Evolutionary conservation across 2,888 invertebrate genomes (phyloP).

Genomic region (Pomacea canaliculata): DNA sequence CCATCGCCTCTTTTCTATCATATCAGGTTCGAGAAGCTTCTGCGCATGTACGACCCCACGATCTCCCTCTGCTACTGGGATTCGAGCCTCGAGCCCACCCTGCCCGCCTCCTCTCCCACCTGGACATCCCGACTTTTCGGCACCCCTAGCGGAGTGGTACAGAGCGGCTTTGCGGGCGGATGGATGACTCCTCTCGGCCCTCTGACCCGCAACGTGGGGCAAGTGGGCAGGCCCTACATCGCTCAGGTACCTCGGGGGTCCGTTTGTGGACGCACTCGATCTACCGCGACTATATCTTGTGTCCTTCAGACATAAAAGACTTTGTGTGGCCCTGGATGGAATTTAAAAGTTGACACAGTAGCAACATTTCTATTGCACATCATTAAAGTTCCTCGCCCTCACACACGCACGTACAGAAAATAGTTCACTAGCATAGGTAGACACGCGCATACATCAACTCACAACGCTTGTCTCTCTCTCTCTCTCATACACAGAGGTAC

Average conservation of each 20-base stretch:
- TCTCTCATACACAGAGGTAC: too few relatives aligned
- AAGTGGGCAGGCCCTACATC: conserved; percentile 37
- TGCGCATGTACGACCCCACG: conserved; percentile 46
- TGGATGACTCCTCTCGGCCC: conserved; percentile 40
- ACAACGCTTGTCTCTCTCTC: too few relatives aligned
- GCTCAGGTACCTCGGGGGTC: conserved; percentile 2
- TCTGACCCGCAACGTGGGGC: conserved; percentile 35
- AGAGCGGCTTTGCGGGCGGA: conserved; percentile 44
- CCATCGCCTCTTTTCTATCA: neutral
- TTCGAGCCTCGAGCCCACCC: conserved; percentile 47
- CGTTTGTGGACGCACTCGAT: neutral
- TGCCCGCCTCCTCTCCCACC: conserved; percentile 42
- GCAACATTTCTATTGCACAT: too few relatives aligned
- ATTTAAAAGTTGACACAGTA: too few relatives aligned
- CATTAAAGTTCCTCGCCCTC: too few relatives aligned
- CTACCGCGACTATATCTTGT: too few relatives aligned
- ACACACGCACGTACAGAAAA: too few relatives aligned
- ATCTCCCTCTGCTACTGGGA: conserved; percentile 60
- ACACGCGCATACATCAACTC: too few relatives aligned
- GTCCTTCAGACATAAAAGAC: too few relatives aligned
- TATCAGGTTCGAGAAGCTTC: conserved; percentile 55
- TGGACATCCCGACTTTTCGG: conserved; percentile 54
- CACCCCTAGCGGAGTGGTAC: conserved; percentile 46
- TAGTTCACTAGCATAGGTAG: too few relatives aligned
- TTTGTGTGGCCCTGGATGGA: too few relatives aligned